A percentile compares a stretch with the other conserved stretches of the same genome.
Evolutionary conservation across 2,797 vertebrate genomes (phyloP).

Genomic region (Balearica regulorum): DNA sequence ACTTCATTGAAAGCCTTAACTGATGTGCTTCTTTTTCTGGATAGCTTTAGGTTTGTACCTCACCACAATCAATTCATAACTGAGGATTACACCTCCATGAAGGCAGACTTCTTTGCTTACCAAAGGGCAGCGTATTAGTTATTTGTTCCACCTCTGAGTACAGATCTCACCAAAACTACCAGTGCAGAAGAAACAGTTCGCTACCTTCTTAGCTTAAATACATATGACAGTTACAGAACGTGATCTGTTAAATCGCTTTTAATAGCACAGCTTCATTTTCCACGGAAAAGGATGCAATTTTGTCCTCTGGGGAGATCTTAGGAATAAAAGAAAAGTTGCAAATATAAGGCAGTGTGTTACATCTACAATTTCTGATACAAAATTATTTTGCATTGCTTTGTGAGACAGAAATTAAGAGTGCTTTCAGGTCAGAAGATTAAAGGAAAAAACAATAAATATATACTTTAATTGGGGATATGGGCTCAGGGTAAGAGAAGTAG

Average conservation of each 20-base stretch:
- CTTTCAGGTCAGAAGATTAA: slow-evolving; percentile 69
- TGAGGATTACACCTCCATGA: not conserved
- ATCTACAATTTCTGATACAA: slow-evolving; percentile 62
- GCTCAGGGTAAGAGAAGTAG: slow-evolving; percentile 70
- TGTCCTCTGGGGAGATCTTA: not conserved
- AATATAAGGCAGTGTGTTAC: slow-evolving; percentile 62
- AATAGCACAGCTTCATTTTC: not conserved
- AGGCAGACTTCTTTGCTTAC: not conserved
- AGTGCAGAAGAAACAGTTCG: not conserved
- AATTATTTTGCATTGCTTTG: slow-evolving; percentile 65
- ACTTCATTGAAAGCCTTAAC: not conserved
- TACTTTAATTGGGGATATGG: slow-evolving; percentile 58
- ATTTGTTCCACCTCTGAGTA: not conserved
- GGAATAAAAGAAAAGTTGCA: slow-evolving; percentile 50
- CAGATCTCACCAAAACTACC: not conserved
- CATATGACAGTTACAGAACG: not conserved
- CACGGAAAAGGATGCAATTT: slow-evolving; percentile 28
- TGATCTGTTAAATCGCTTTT: not conserved
- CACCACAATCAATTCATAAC: slow-evolving; percentile 10
- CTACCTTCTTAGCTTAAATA: slow-evolving; percentile 31
- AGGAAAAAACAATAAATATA: slow-evolving; percentile 78
- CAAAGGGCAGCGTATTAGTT: not conserved
- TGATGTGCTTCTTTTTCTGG: slow-evolving; percentile 1
- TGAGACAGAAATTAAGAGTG: slow-evolving; percentile 71
- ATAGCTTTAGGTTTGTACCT: slow-evolving; percentile 24